Base-by-base conservation (phyloP, 1,140 invertebrate genomes). In the Drosophila parabipectinata region DNA sequence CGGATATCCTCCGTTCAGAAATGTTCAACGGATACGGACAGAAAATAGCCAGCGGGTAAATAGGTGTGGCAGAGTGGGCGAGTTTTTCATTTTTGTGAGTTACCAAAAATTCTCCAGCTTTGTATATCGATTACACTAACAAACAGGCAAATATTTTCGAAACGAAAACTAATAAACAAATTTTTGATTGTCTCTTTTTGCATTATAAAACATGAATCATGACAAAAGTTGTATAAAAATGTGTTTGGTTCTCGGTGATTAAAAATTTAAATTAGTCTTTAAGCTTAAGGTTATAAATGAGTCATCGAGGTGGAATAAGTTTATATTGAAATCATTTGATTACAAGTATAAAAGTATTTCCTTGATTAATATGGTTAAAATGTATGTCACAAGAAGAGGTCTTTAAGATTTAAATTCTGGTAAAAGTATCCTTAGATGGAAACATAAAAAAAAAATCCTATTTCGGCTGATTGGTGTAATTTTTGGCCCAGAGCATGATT, bases 11-110 rank as follows among this genome's bases (percentile, higher is more conserved):
- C 41, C 18, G 41, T 30, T 30, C 53, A 28, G 21, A 56, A 56
- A 24, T 45, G 10, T 18, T 15, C 61, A 45, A 39, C 24, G 61
- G 50, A 15, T 37, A 24, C 44, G 62, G n/a, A 32, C 63, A 51
- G 32, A 68, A 67, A 69, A 69, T 54, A 51, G 44, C 66, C 66
- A 68, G 63, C 51, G 63, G 66, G 32, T 14, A 69, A 69, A 68
- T 69, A 69, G 66, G 66, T 69, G 63, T 56, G 63, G 63, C 51
- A 37, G 18, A 55, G 41, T 14, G 10, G 1, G 26, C 37, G 15
- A 34, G 14, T 32, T 30, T 55, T 34, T 21, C 30, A 37, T 28
- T 30, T 58, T 39, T 48, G 26, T 39, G 50, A 28, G 32, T 37
- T 55, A 47, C 2, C 3, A 34, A 64, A 37, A 47, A 54, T 26